A percentile compares a stretch with the other conserved stretches of the same genome.
Evolutionary conservation across 2,888 invertebrate species (phyloP).

Genomic region (Callinectes sapidus): DNA sequence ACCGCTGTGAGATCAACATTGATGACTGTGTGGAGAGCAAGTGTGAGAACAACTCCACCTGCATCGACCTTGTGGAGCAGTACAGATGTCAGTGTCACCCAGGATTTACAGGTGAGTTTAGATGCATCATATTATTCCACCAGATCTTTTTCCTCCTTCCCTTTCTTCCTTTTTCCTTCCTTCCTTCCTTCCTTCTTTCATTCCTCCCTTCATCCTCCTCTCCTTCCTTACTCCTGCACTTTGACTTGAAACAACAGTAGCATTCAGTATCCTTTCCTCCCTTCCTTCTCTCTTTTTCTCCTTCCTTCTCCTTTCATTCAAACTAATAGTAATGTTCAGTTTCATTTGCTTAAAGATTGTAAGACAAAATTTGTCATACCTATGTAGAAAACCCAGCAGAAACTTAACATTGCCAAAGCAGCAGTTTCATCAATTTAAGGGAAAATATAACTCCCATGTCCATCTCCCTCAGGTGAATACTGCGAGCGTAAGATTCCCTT

Average conservation of each 20-base stretch:
- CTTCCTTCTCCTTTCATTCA: not conserved
- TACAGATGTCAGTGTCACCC: slow-evolving; percentile 92
- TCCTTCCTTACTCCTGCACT: not conserved
- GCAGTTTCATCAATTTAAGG: not conserved
- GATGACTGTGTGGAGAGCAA: slow-evolving; percentile 93
- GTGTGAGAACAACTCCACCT: slow-evolving; percentile 79
- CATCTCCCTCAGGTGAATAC: slow-evolving; percentile 80
- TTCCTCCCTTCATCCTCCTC: not conserved
- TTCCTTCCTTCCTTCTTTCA: not conserved
- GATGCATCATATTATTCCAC: not conserved
- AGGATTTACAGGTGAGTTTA: slow-evolving; percentile 85
- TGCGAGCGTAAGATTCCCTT: slow-evolving; percentile 96
- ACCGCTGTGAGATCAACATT: slow-evolving; percentile 95
- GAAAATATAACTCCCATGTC: not conserved
- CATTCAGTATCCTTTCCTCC: not conserved
- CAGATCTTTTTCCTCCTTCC: not conserved
- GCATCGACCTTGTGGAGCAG: slow-evolving; percentile 76
- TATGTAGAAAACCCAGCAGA: too few species aligned
- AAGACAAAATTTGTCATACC: not conserved
- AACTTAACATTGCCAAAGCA: not conserved
- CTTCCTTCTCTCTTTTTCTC: not conserved
- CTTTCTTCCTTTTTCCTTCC: not conserved
- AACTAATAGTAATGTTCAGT: too few species aligned
- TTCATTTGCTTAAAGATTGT: too few species aligned
- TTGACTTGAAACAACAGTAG: too few species aligned